phyloP scores from a whole-genome alignment of 2,888 invertebrate genomes.

The Cybosia mesomella region DNA sequence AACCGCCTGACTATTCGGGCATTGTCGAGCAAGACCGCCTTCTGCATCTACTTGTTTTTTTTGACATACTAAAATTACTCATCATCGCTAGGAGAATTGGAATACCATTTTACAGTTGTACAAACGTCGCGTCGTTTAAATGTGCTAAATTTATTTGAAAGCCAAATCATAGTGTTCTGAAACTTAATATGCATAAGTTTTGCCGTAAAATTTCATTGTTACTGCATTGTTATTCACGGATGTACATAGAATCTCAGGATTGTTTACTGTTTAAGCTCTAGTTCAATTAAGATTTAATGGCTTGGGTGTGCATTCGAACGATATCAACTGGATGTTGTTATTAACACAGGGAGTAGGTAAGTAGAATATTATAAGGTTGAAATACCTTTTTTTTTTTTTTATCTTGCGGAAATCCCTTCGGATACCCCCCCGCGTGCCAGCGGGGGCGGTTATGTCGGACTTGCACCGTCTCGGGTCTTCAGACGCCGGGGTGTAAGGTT shows the following conservation, averaged over 20 bases:
- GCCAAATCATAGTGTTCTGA: not conserved
- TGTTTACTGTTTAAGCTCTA: not conserved
- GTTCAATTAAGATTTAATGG: not conserved
- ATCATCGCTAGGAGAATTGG: not conserved
- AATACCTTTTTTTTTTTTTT: too few species aligned
- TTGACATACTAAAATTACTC: not conserved
- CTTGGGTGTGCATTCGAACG: not conserved
- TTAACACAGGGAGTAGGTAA: too few species aligned
- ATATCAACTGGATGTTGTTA: not conserved
- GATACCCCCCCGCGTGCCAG: too few species aligned
- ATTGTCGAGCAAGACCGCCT: too few species aligned
- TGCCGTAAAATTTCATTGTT: slow-evolving; percentile 1
- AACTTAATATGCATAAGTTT: not conserved
- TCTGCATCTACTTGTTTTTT: too few species aligned
- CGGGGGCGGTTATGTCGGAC: too few species aligned
- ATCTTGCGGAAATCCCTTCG: too few species aligned
- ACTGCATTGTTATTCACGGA: not conserved
- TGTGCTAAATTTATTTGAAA: slow-evolving; percentile 3
- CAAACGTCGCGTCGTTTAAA: not conserved
- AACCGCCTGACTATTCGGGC: too few species aligned
- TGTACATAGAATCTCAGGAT: not conserved
- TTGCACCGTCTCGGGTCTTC: too few species aligned
- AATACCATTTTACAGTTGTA: slow-evolving; percentile 7
- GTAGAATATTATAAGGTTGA: not conserved
- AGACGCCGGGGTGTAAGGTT: too few species aligned